Evolutionary conservation across 2,888 invertebrate genomes (phyloP).

Genomic region (Ptychoptera albimana): DNA sequence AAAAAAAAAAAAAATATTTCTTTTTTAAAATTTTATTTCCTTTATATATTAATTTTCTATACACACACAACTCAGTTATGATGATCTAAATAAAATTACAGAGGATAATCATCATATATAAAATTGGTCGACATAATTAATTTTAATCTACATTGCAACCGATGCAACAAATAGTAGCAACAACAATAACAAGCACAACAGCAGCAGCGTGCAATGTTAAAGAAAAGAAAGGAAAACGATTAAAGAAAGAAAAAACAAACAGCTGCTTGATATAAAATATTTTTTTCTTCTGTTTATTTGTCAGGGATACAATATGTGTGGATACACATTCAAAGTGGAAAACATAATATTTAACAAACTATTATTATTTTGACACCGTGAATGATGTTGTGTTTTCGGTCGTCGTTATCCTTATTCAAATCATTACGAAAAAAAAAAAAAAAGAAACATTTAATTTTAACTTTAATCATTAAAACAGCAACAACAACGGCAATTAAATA

Average conservation of each 20-base stretch:
- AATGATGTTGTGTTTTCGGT: no score
- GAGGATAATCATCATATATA: neutral
- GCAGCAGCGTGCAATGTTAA: neutral
- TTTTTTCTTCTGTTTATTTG: neutral
- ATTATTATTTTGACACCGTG: no score
- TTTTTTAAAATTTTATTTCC: neutral
- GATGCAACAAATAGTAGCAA: neutral
- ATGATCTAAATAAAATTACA: neutral
- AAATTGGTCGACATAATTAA: neutral
- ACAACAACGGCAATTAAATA: no score
- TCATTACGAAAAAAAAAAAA: no score
- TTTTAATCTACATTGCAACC: neutral
- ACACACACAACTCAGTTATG: neutral
- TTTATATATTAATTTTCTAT: neutral
- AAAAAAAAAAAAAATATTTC: neutral
- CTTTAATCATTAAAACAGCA: no score
- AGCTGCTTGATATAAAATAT: no score
- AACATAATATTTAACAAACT: neutral
- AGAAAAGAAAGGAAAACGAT: no score
- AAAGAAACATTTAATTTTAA: no score
- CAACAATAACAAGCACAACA: no score
- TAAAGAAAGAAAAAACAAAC: no score
- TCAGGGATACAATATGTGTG: neutral
- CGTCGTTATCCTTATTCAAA: no score
- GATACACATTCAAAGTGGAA: neutral